Evolutionary conservation across 2,113 vertebrate genomes (phyloP), one percentile per base, ranked within the genome.

Genomic region (Seriola dumerili): DNA sequence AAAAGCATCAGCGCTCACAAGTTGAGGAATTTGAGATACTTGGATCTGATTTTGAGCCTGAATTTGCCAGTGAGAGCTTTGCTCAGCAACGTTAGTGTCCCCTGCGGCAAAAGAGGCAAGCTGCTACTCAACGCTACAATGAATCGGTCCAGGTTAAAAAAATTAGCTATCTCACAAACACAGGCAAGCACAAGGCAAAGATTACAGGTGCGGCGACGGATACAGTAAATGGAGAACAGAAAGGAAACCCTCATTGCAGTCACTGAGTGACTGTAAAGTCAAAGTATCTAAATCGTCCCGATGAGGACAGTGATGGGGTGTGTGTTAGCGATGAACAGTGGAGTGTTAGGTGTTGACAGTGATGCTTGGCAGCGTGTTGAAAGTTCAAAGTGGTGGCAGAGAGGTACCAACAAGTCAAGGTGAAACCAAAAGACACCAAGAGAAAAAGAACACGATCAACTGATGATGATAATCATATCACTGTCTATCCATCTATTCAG

Each of bases 141-240:
- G 32, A 79, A 63, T 29, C 65, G 57, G 7, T 59, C 11, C 67
- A 69, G 63, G 61, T 80, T 76, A 23, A 32, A 63, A 61, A 44
- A 38, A 58, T 72, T 48, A 74, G 42, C 81, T 81, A 78, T 61
- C 72, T 89, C 76, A 86, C 83, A 80, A 85, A 66, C 76, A 87
- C 73, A 87, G 46, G 59, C 64, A 88, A 58, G 73, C 78, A 72
- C 48, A 44, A 32, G 69, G 73, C 66, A 50, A 77, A 75, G 10
- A 29, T 74, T 52, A 84, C 62, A 81, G 52, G 58, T 34, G 34
- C 55, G 32, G 48, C 73, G 48, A 44, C 48, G 50, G 36, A 55
- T 40, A 67, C 32, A 61, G 36, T 72, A 54, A 68, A 84, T 74
- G 32, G 54, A 74, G 63, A 84, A 50, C 66, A 64, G n/a, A 62